Percentiles rank a stretch among this genome's conserved stretches.
Conservation (phyloP, 2,797 vertebrate species). For the Syngnathus rostellatus region DNA sequence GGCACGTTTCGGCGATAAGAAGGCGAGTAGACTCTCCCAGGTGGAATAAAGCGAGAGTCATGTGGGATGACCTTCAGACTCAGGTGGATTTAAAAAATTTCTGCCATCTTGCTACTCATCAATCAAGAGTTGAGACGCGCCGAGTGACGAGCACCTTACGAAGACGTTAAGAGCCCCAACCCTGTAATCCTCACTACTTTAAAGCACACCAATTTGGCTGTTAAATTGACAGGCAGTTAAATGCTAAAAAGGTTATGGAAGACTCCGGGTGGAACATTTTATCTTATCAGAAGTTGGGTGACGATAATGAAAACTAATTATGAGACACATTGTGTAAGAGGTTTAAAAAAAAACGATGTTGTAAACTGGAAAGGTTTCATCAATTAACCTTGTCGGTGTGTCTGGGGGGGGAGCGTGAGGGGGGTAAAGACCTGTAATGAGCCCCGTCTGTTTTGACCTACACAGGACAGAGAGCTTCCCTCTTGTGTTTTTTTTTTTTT, state of each 20-base stretch:
- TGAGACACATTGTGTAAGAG: conserved; percentile 62
- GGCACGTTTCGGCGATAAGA: conserved; percentile 6
- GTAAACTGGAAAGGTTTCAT: conserved; percentile 70
- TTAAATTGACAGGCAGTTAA: conserved; percentile 68
- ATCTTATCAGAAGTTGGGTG: conserved; percentile 64
- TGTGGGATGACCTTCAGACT: conserved; percentile 53
- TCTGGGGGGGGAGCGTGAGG: conserved; percentile 44
- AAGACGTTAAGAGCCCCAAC: conserved; percentile 56
- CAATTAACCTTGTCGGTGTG: conserved; percentile 65
- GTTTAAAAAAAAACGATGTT: conserved; percentile 60
- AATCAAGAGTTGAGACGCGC: conserved; percentile 52
- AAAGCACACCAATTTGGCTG: conserved; percentile 55
- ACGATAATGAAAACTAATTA: conserved; percentile 74
- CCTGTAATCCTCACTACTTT: conserved; percentile 57
- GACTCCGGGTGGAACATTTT: conserved; percentile 60
- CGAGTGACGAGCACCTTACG: conserved; percentile 48
- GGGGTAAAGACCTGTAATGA: conserved; percentile 55
- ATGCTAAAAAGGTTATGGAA: conserved; percentile 68
- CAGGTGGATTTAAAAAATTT: conserved; percentile 56
- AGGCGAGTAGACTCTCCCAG: conserved; percentile 7
- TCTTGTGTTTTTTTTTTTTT: conserved; percentile 29
- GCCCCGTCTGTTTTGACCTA: conserved; percentile 64
- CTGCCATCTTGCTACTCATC: conserved; percentile 48
- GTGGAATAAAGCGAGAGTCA: conserved; percentile 35
- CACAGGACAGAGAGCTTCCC: conserved; percentile 56